Evolutionary conservation across 2,888 invertebrate genomes (phyloP), one percentile per base, ranked within the genome.

Genomic region (Amphimallon solstitiale): DNA sequence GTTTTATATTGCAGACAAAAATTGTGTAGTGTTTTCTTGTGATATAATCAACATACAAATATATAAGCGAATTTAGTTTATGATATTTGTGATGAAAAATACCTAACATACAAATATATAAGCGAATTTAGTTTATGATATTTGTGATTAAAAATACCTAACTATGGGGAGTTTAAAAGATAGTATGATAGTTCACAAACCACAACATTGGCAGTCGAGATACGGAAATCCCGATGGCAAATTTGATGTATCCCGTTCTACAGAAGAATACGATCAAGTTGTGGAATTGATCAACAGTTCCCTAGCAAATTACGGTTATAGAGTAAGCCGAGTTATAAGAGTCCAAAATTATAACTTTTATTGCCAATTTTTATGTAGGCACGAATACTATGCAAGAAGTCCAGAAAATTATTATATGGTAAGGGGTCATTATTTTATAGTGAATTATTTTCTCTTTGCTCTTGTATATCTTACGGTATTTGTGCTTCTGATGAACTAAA

Each of bases 301-400:
- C 12, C 10, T 17, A 14, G 38, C 17, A 2, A 17, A 19, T 1
- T 19, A 35, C 10, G 10, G 9, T 1, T 9, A 7, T 2, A n/a
- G 5, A 10, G 5, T 45, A 46, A 9, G 6, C 3, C 21, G n/a
- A 12, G n/a, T 63, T 9, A 1, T n/a, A 17, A 7, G 63, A 45
- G 52, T 63, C 4, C 63, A 63, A 17, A 63, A 63, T 17, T 29
- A 29, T 17, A 51, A 54, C 12, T 52, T 43, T 35, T 63, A 63
- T 29, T 49, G 63, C n/a, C 51, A 54, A 10, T 63, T 63, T 23
- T 6, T 61, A 15, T 46, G 46, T n/a, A 46, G 61, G 9, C 48
- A 12, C 2, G 48, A 61, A 35, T 61, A 35, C 6, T 15, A 46
- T 19, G 37, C 23, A 19, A 10, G 38, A 35, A 6, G 12, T 34